These are phyloP conservation scores for Merops nubicus DNA, from an alignment of 2,113 vertebrate species.

Conservation along the genomic window DNA sequence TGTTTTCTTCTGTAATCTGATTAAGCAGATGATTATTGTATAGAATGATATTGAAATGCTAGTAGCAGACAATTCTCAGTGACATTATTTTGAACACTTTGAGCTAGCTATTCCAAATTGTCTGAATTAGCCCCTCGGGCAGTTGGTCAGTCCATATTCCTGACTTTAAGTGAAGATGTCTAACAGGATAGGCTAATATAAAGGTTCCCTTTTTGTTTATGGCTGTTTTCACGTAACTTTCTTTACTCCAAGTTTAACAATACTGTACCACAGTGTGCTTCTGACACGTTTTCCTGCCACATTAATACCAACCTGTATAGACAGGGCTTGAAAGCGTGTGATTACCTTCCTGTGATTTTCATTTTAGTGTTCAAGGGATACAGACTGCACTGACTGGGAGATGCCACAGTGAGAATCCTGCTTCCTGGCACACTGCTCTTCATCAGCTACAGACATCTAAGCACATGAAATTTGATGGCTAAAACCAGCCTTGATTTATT, in stretches of 20 bases:
- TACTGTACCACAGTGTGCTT: neutral
- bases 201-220: neutral
- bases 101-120: neutral
- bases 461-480: neutral
- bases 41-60: neutral
- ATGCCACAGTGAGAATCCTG: neutral
- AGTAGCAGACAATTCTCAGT: neutral
- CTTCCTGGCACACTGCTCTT: neutral
- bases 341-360: neutral
- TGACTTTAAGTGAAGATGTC: neutral
- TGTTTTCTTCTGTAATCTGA: neutral
- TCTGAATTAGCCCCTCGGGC: neutral
- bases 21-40: neutral
- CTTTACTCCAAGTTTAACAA: neutral
- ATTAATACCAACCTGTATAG: neutral
- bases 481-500: conserved; percentile 23
- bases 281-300: neutral
- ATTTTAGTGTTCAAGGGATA: neutral
- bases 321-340: neutral
- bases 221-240: neutral
- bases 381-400: neutral
- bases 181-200: neutral
- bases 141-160: neutral
- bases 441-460: conserved; percentile 19
- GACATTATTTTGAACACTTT: neutral